Evolutionary conservation across 1,140 invertebrate species (phyloP), one percentile per base, ranked within the genome.

Genomic region (Caenorhabditis remanei): DNA sequence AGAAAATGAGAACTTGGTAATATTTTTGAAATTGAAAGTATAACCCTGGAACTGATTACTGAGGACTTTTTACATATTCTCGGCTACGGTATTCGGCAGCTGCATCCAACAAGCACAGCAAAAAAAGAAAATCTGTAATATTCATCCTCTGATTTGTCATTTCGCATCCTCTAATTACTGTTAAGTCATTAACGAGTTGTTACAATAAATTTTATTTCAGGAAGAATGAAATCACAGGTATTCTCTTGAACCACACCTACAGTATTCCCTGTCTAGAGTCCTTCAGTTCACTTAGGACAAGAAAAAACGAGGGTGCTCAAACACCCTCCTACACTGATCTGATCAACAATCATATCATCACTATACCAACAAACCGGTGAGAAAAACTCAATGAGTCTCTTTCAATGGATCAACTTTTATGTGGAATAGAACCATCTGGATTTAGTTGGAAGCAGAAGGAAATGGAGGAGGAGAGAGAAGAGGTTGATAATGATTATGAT

Each of bases 241-340:
- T 53, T 61, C 58, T 61, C n/a, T n/a, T 61, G 5, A 71, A 46
- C 65, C 40, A 71, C 19, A 50, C 46, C 21, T 79, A 50, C 71
- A 16, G 46, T 79, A 63, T 24, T 32, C 24, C 11, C n/a, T 40
- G 6, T 63, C 61, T 63, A 63, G 61, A 32, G 61, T 63, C 11
- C 46, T 79, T 79, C 46, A 79, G 71, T 79, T 50, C 46, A 24
- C 43, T 21, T 24, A 79, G 46, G 24, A n/a, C 19, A 19, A 71
- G 67, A 71, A 16, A 50, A 50, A 50, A 79, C 50, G 40, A 53
- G 6, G 46, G n/a, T 79, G 71, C 71, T 79, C 71, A 79, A 50
- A 79, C 71, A 79, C 71, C 46, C 71, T 79, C 71, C 71, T 79
- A 79, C 43, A 79, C 71, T 79, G 71, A 79, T 79, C 71, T 50